Conservation (phyloP, 2,888 invertebrate genomes). For the Troides aeacus region DNA sequence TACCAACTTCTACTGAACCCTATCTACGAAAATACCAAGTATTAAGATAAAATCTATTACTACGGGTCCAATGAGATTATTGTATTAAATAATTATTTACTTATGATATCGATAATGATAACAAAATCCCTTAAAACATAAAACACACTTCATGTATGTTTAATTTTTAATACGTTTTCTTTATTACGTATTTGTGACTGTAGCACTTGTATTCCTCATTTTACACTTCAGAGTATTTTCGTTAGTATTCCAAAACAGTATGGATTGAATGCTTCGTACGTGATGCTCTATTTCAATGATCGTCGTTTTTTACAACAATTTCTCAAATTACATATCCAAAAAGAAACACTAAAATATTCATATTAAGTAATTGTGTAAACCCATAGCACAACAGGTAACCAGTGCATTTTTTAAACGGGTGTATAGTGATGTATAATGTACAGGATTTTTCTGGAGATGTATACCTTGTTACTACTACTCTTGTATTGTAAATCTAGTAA, state of each 20-base stretch:
- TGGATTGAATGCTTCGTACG: conserved; percentile 24
- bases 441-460: no score
- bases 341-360: neutral
- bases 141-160: neutral
- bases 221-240: conserved; percentile 8
- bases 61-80: neutral
- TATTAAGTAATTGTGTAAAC: neutral
- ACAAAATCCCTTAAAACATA: neutral
- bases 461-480: no score
- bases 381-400: no score
- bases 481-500: no score
- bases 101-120: no score
- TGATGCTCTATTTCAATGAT: conserved; percentile 13
- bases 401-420: no score
- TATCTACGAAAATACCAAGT: no score
- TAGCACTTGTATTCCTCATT: neutral
- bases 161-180: neutral
- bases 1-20: no score
- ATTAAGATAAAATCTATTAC: neutral
- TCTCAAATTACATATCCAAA: conserved; percentile 18
- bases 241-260: conserved; percentile 21
- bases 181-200: neutral
- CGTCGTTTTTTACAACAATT: conserved; percentile 21
- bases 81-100: neutral
- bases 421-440: no score